These are phyloP conservation scores for Drosophila tanythrix DNA, from an alignment of 2,888 invertebrate species.

Conservation along the genomic window DNA sequence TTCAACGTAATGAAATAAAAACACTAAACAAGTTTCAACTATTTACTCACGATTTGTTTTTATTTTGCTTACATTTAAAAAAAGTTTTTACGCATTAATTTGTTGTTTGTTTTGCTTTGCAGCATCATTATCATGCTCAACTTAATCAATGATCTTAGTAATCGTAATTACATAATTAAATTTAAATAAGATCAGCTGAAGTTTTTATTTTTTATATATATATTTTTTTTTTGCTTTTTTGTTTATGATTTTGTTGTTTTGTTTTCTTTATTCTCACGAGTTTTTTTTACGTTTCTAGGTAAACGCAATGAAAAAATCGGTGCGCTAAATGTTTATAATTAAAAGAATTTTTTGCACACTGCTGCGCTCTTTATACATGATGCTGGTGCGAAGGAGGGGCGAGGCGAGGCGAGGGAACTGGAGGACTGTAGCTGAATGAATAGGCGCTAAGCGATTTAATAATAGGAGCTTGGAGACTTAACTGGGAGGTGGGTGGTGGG, in stretches of 20 bases:
- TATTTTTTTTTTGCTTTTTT: background rate
- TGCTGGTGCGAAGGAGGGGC: conserved; percentile 39
- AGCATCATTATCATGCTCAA: conserved; percentile 65
- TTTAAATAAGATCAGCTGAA: conserved; percentile 78
- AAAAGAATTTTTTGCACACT: conserved; percentile 64
- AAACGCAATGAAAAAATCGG: conserved; percentile 66
- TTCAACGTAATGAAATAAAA: conserved; percentile 31
- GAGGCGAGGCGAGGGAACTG: conserved; percentile 3
- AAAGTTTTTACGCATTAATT: conserved; percentile 68
- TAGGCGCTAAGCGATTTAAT: conserved; percentile 49
- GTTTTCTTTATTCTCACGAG: conserved; percentile 40
- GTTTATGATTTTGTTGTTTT: conserved; percentile 22
- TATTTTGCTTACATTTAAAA: conserved; percentile 75
- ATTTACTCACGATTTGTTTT: conserved; percentile 66
- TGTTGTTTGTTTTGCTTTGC: conserved; percentile 60
- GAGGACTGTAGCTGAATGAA: conserved; percentile 20
- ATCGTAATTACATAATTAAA: conserved; percentile 71
- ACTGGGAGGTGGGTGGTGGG: conserved; percentile 1
- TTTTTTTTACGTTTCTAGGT: conserved; percentile 45
- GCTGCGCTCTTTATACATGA: conserved; percentile 70
- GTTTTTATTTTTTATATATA: conserved; percentile 35
- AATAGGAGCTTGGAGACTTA: conserved; percentile 18
- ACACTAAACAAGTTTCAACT: conserved; percentile 60
- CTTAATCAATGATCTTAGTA: conserved; percentile 77
- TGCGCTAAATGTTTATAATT: conserved; percentile 66